Evolutionary conservation across 2,113 vertebrate species (phyloP).

Genomic region (Anser cygnoides): DNA sequence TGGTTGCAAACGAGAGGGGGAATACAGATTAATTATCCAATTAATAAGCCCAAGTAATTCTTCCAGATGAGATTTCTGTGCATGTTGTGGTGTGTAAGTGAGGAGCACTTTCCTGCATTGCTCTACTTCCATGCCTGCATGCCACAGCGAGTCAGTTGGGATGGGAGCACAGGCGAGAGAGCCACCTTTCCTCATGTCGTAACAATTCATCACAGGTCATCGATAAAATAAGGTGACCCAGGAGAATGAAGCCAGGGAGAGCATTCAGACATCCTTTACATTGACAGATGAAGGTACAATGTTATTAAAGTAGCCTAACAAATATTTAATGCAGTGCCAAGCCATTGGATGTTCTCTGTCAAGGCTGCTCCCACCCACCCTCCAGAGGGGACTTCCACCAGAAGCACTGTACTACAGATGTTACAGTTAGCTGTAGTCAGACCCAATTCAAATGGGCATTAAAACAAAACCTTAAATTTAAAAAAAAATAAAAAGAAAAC

Average conservation of each 20-base stretch:
- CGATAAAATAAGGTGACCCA: background rate
- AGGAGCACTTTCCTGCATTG: background rate
- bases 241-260: background rate
- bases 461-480: background rate
- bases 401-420: background rate
- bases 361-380: fast-evolving
- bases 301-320: background rate
- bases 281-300: background rate
- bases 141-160: background rate
- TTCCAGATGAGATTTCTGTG: background rate
- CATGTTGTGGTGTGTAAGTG: background rate
- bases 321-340: background rate
- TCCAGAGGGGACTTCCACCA: background rate
- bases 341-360: background rate
- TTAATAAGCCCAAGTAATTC: background rate
- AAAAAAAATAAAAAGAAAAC: background rate
- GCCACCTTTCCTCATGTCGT: background rate
- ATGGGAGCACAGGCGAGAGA: background rate
- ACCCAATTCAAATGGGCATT: background rate
- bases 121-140: background rate
- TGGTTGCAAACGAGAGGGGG: background rate
- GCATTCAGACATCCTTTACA: background rate
- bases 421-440: background rate
- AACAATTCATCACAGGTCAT: background rate
- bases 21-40: background rate